Base-by-base conservation (phyloP, 2,113 vertebrate genomes). In the Pungitius pungitius region DNA sequence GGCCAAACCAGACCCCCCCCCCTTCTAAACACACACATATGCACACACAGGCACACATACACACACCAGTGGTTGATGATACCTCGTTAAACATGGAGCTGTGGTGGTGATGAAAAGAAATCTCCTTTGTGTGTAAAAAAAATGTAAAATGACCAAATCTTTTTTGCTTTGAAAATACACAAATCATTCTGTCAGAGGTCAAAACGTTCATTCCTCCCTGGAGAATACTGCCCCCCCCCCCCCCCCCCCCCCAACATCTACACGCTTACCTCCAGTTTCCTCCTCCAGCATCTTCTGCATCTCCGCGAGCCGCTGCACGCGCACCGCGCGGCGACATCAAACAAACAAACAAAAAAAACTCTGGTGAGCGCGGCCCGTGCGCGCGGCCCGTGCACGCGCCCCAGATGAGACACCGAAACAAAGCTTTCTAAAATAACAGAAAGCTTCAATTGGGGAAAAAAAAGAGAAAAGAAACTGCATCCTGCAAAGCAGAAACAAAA, bases 11-110 rank as follows among this genome's bases (percentile, higher is more conserved):
- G 4, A 40, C 40, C 65, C 67, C 64, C 18, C 20, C 37, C 3
- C 30, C 33, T 7, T 6, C 33, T 1, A 1, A 35, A 35, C 33
- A 35, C 33, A 35, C 33, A 35, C 33, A 35, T 6, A 39, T 8
- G 14, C 13, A 56, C 47, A 17, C 37, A 26, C 30, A 30, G 9
- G 15, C 15, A 58, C 51, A 18, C 30, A 26, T 24, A 24, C 27
- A 18, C 62, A 42, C 30, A 9, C 47, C 62, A 64, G 1, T 42
- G 73, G 55, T 73, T 74, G 69, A 61, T 73, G 74, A 84, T 75
- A 79, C 62, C 73, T 91, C 85, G 88, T 93, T 91, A 93, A 58
- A 42, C 76, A 81, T 85, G 26, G 69, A 89, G 85, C 55, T 54
- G 27, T 22, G 35, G 10, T 57, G 65, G 37, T 43, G 59, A 76